Evolutionary conservation across 2,888 invertebrate species (phyloP).

Genomic region (Drosophila fulvimacula): DNA sequence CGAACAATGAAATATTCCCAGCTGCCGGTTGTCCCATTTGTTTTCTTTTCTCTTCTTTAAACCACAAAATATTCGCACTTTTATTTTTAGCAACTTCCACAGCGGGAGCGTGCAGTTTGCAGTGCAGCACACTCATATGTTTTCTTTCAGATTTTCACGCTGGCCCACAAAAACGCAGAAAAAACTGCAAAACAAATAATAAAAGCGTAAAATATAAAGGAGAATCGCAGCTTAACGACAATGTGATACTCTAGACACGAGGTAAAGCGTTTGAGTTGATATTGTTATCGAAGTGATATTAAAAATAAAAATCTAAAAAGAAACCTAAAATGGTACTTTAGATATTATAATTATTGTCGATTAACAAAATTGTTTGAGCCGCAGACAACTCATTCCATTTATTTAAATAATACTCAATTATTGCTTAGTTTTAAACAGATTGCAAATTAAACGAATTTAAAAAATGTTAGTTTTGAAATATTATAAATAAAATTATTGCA

Average conservation of each 20-base stretch:
- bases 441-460: too few relatives aligned
- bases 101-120: slow-evolving; percentile 1
- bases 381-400: too few relatives aligned
- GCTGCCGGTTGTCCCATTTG: background rate
- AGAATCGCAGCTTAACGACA: background rate
- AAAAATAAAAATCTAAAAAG: background rate
- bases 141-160: slow-evolving; percentile 73
- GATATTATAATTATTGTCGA: too few relatives aligned
- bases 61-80: slow-evolving; percentile 31
- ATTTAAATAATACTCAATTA: too few relatives aligned
- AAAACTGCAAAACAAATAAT: slow-evolving; percentile 63
- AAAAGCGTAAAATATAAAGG: slow-evolving; percentile 31
- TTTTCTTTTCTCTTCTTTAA: slow-evolving; percentile 15
- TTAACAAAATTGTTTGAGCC: too few relatives aligned
- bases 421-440: too few relatives aligned
- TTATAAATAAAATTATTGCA: too few relatives aligned
- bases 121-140: slow-evolving; percentile 54
- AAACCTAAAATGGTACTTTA: too few relatives aligned
- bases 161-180: slow-evolving; percentile 21
- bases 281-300: too few relatives aligned
- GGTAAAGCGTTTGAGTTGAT: too few relatives aligned
- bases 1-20: slow-evolving; percentile 30
- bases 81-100: slow-evolving; percentile 66
- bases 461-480: too few relatives aligned
- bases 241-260: slow-evolving; percentile 34